Evolutionary conservation across 2,797 vertebrate species (phyloP), one percentile per base, ranked within the genome.

Genomic region (Leuciscus waleckii): DNA sequence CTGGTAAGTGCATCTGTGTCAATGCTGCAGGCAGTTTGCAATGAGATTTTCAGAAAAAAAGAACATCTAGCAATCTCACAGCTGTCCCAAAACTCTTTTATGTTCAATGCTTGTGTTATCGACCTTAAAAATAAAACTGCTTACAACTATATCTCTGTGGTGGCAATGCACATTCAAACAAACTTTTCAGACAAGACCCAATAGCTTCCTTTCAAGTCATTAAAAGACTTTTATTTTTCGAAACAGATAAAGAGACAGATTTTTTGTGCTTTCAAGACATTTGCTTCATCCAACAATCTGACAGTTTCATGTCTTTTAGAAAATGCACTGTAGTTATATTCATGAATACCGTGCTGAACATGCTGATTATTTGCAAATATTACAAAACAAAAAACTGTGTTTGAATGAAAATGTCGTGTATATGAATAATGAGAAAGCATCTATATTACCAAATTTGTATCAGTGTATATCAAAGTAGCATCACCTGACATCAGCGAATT

Each of bases 71-170:
- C 67, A 37, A 69, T 84, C 61, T 29, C 71, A 51, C 82, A 84
- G 74, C 67, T 84, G 75, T 79, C 83, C 41, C 78, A 58, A 49
- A 79, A 61, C 65, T n/a, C 26, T 70, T 78, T 70, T 70, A 78
- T 78, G 49, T 79, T 43, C 61, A 70, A 68, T 56, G 35, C 49
- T 41, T 69, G 82, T 43, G 82, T 56, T 84, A 68, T 84, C 17
- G 63, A 84, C 46, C 74, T 77, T 54, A 54, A 77, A 49, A 77
- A 77, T 56, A 41, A 39, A 69, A 69, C 29, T 49, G 41, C 21
- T 68, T 29, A 26, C n/a, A 56, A 71, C 51, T 41, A 56, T 23
- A 61, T 21, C 39, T 73, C 54, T 73, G 67, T 71, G 51, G 35
- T 71, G 68, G 46, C 61, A 32, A 10, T 61, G 8, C 56, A 56